phyloP scores from a whole-genome alignment of 2,888 invertebrate genomes.

The Microchrysa polita region DNA sequence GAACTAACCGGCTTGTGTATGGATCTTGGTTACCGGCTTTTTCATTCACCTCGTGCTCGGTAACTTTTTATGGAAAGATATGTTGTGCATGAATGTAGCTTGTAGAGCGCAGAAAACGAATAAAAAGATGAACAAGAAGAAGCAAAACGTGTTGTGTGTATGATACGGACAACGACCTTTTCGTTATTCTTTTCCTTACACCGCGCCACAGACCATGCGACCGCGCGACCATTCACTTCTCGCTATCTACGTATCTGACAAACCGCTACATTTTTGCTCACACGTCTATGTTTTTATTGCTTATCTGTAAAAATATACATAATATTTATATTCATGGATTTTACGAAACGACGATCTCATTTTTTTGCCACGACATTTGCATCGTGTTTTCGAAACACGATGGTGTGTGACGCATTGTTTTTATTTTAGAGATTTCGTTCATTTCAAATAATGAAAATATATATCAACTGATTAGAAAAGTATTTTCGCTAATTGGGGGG shows the following conservation, averaged over 20 bases:
- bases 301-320: constrained; percentile 30
- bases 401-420: too few relatives aligned
- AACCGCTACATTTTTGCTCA: constrained; percentile 28
- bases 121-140: too few relatives aligned
- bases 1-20: neutral
- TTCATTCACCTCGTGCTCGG: neutral
- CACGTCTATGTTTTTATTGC: constrained; percentile 24
- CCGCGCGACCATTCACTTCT: constrained; percentile 22
- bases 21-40: neutral
- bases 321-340: constrained; percentile 45
- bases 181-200: constrained; percentile 15
- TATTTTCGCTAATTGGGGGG: too few relatives aligned
- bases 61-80: neutral
- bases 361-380: too few relatives aligned
- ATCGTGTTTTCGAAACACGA: too few relatives aligned
- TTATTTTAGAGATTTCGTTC: too few relatives aligned
- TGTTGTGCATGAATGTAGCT: neutral
- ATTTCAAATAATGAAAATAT: too few relatives aligned
- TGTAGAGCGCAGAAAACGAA: neutral
- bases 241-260: constrained; percentile 12
- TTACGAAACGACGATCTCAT: neutral
- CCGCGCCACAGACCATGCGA: too few relatives aligned
- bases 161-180: constrained; percentile 32
- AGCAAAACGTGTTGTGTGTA: too few relatives aligned
- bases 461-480: too few relatives aligned